These are phyloP conservation scores for Babylonia areolata DNA, from an alignment of 1,140 invertebrate species.

Conservation along the genomic window DNA sequence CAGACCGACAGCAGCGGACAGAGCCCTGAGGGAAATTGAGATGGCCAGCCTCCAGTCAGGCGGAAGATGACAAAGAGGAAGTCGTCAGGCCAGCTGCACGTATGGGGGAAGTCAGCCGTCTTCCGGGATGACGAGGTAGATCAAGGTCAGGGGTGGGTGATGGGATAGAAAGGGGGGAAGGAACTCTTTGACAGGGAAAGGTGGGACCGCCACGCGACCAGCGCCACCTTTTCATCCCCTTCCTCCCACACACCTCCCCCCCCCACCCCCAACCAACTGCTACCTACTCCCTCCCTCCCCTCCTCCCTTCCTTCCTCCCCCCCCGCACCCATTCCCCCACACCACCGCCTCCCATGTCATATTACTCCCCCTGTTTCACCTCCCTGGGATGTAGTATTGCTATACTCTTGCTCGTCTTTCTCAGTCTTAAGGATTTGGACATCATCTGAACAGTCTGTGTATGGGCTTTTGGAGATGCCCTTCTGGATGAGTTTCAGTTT, in stretches of 20 bases:
- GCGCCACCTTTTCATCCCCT: background rate
- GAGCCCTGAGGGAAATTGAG: constrained; percentile 5
- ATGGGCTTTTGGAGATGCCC: too few species aligned
- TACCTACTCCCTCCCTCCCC: background rate
- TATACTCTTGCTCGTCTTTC: too few species aligned
- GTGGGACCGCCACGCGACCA: background rate
- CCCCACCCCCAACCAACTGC: background rate
- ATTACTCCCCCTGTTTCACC: too few species aligned
- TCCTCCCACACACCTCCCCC: background rate
- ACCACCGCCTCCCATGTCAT: too few species aligned
- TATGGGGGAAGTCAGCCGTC: background rate
- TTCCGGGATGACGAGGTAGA: background rate
- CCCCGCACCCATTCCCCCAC: too few species aligned
- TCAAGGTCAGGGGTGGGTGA: background rate
- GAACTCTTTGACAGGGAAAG: background rate
- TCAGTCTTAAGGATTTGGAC: too few species aligned
- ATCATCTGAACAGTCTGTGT: too few species aligned
- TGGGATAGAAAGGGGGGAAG: too few species aligned
- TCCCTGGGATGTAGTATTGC: too few species aligned
- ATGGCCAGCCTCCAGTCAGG: background rate
- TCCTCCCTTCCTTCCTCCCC: background rate
- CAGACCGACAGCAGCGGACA: too few species aligned
- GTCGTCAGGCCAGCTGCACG: background rate
- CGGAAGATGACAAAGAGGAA: background rate
- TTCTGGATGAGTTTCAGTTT: too few species aligned